Evolutionary conservation across 2,113 vertebrate genomes (phyloP).

Genomic region (Lepus europaeus): DNA sequence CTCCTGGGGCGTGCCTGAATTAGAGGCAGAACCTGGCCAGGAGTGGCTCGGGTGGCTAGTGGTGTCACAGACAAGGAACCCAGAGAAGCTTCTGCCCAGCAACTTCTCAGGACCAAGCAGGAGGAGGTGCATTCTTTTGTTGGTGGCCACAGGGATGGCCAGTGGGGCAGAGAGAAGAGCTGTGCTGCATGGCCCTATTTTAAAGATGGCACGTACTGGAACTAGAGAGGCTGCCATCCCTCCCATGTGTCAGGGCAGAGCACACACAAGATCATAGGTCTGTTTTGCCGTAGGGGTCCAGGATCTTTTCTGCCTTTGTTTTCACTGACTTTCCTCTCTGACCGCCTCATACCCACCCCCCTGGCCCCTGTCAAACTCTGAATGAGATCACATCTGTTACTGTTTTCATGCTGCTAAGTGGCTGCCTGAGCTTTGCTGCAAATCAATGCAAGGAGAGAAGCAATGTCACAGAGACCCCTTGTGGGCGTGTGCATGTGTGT

Average conservation of each 20-base stretch:
- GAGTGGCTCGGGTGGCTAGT: background rate
- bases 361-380: background rate
- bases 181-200: background rate
- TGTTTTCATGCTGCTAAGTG: background rate
- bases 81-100: background rate
- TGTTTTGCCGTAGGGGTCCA: background rate
- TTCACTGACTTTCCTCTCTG: background rate
- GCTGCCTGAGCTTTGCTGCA: background rate
- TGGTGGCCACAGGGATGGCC: background rate
- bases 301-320: background rate
- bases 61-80: background rate
- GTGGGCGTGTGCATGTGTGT: background rate
- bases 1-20: background rate
- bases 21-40: background rate
- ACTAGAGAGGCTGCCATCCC: background rate
- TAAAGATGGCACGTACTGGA: background rate
- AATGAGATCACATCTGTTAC: background rate
- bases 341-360: accelerated
- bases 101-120: background rate
- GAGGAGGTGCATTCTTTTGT: background rate
- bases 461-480: background rate
- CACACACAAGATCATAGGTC: background rate
- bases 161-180: background rate
- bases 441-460: background rate
- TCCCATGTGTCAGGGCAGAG: background rate